These are phyloP conservation scores for Hippopotamus amphibius DNA, from an alignment of 2,113 vertebrate genomes.

Conservation along the genomic window DNA sequence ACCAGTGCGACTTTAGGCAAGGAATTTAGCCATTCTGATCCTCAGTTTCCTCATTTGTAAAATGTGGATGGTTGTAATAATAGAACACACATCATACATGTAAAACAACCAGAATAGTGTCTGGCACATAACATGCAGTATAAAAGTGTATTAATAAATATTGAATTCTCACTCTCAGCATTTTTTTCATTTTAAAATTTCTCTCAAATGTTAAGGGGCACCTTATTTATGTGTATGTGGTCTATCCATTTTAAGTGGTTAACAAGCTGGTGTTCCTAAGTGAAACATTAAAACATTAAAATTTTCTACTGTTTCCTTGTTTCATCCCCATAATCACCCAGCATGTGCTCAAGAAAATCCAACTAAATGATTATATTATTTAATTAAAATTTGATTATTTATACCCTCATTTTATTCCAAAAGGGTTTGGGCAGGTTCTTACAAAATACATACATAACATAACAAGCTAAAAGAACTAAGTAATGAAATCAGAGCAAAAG, in stretches of 20 bases:
- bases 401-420: neutral
- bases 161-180: too few species aligned
- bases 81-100: too few species aligned
- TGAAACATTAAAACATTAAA: neutral
- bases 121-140: too few species aligned
- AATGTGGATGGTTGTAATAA: too few species aligned
- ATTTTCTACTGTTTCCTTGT: neutral
- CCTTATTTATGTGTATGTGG: too few species aligned
- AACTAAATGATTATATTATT: neutral
- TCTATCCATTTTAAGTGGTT: neutral
- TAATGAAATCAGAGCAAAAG: neutral
- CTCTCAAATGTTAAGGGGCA: too few species aligned
- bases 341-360: neutral
- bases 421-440: neutral
- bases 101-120: too few species aligned
- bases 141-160: too few species aligned
- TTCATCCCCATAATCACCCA: neutral
- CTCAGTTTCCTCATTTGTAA: too few species aligned
- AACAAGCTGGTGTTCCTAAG: neutral
- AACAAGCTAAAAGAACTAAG: conserved; percentile 5
- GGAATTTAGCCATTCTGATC: too few species aligned
- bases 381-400: neutral
- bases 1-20: neutral
- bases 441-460: neutral
- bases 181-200: too few species aligned